Base-by-base conservation (phyloP, 1,140 invertebrate genomes). In the Stegodyphus dumicola region DNA sequence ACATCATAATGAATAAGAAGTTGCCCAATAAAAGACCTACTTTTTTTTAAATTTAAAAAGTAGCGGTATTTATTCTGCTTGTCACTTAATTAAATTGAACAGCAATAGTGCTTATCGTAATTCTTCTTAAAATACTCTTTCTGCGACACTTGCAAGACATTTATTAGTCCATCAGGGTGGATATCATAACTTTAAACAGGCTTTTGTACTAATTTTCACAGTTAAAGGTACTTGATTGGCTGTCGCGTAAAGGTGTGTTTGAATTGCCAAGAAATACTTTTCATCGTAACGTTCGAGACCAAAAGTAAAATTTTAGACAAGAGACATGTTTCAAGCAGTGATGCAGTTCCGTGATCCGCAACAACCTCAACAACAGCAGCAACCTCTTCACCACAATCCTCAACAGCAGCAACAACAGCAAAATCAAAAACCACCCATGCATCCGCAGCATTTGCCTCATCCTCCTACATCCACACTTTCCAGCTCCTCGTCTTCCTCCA, bases 301-400 rank as follows among this genome's bases (percentile, higher is more conserved):
- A 33, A 33, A 33, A 33, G 33, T 33, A 33, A 33, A 33, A 33
- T 33, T 33, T 33, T 33, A 1, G 33, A 2, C 56, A 13, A 67
- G 17, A 52, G 74, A 71, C 56, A 86, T 86, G 85, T 86, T 86
- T 48, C 85, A 86, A 69, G 85, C 67, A 15, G 77, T 86, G 11
- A 77, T 86, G 9, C 85, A 86, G 49, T 86, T 76, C 13, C 76
- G 85, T 1, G 85, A 86, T 51, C 71, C 80, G 6, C 80, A 84
- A 7, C 77, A 70, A 11, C n/a, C 15, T 13, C 53, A 64, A 53
- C 48, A 67, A 51, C 15, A 49, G 7, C 73, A 75, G 7, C 73
- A 75, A 18, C 52, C 13, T 15, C 48, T 60, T 1, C 81, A 75
- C 6, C 81, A 84, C 51, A 73, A 70, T 17, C 84, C 75, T 17